Evolutionary conservation across 2,888 invertebrate genomes (phyloP), one percentile per base, ranked within the genome.

Genomic region (Glaucopsyche alexis): DNA sequence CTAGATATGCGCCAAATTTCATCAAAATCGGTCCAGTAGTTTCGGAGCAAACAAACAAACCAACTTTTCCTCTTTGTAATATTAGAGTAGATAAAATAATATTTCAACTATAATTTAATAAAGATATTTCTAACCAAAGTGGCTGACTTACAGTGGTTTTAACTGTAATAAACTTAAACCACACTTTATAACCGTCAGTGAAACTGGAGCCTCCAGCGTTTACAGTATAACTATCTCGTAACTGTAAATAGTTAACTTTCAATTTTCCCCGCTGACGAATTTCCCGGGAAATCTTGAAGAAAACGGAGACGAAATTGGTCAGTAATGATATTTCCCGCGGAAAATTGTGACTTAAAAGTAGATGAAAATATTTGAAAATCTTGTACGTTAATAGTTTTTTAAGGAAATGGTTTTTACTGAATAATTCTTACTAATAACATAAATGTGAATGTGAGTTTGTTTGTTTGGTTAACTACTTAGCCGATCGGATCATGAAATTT

Each of bases 241-340:
- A 29, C 19, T 13, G 13, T 60, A 60, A 60, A 29, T 60, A 29
- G 60, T 60, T 60, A 60, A 60, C 60, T 60, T 60, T 60, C 60
- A 60, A 60, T 60, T 60, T 60, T 29, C 60, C 19, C 14, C 29
- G 60, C 14, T 14, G 29, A 29, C 60, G 29, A 60, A 60, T 29
- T 60, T 60, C 14, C 60, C 60, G 14, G 38, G 29, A 60, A 60
- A 60, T 5, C 29, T 60, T 60, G 60, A 60, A 29, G 60, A 60
- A 60, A 60, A 13, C 7, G 29, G 13, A 55, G 55, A 60, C 60
- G 60, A 60, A 60, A 60, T 60, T 60, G 60, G 60, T 60, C 29
- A 60, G 60, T 60, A 60, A 60, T 60, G 7, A 60, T 38, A 60
- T 60, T 60, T 7, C 7, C 29, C 5, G 60, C 13, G 60, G 60